phyloP scores from a whole-genome alignment of 1,140 invertebrate species.

The Mizuhopecten yessoensis region DNA sequence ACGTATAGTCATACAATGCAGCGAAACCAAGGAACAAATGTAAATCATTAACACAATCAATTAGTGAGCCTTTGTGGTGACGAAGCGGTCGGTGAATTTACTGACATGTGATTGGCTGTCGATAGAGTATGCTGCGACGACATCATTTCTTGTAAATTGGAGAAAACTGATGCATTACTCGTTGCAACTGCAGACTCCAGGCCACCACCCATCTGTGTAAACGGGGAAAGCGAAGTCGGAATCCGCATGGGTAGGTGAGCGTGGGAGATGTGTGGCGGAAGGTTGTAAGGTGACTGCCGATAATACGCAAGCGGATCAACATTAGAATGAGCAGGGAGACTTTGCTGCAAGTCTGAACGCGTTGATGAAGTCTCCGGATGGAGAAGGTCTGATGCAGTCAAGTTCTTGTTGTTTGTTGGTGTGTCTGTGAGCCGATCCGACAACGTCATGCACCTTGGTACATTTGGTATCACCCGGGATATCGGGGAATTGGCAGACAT shows the following conservation, averaged over 20 bases:
- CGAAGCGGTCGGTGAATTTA: conserved; percentile 20
- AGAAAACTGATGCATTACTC: neutral
- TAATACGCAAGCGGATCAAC: neutral
- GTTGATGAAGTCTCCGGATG: conserved; percentile 15
- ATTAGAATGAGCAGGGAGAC: conserved; percentile 16
- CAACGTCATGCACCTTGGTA: neutral
- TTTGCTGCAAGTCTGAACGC: conserved; percentile 1
- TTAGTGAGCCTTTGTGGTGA: neutral
- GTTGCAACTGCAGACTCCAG: neutral
- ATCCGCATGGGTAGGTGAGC: conserved; percentile 18
- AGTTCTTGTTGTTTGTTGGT: neutral
- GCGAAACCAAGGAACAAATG: neutral
- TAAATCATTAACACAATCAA: neutral
- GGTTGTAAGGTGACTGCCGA: neutral
- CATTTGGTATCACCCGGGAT: neutral
- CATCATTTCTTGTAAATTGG: conserved; percentile 31
- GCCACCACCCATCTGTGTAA: neutral
- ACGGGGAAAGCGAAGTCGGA: neutral
- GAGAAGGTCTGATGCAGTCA: neutral
- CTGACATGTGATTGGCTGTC: neutral
- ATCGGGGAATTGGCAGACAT: neutral
- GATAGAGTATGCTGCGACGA: neutral
- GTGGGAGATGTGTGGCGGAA: neutral
- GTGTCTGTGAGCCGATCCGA: neutral
- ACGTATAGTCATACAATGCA: no score